A percentile compares a stretch with the other conserved stretches of the same genome.
phyloP scores from a whole-genome alignment of 2,113 vertebrate genomes.

The Rhinoptilus africanus region DNA sequence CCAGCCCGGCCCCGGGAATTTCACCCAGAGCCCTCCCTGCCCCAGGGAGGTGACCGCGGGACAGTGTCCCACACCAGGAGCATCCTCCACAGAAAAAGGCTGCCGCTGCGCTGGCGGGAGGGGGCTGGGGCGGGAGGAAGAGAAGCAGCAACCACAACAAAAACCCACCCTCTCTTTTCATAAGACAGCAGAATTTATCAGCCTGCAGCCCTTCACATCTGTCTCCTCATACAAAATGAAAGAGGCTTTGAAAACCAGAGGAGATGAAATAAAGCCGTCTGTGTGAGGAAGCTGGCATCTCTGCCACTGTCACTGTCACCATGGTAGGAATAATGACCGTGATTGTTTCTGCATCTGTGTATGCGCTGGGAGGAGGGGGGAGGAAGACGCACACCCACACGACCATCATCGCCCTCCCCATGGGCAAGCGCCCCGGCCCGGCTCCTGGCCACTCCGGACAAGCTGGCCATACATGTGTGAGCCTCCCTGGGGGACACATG shows the following conservation, averaged over 20 bases:
- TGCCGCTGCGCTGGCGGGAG: neutral
- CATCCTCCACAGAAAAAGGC: neutral
- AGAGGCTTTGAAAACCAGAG: conserved; percentile 72
- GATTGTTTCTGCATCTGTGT: conserved; percentile 48
- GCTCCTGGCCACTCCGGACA: neutral
- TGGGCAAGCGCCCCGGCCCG: fast-evolving
- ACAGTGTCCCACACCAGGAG: fast-evolving
- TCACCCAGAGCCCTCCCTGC: neutral
- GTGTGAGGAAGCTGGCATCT: conserved; percentile 61
- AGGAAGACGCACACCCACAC: fast-evolving
- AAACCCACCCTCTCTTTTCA: conserved; percentile 68
- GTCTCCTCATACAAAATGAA: conserved; percentile 73
- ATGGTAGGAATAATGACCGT: conserved; percentile 52
- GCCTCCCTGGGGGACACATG: fast-evolving
- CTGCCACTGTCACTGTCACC: conserved; percentile 62
- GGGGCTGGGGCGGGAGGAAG: conserved; percentile 29
- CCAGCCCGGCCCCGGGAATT: neutral
- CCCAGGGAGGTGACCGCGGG: neutral
- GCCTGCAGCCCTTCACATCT: conserved; percentile 74
- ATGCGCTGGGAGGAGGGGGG: neutral
- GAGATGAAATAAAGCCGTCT: conserved; percentile 66
- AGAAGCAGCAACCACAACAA: conserved; percentile 50
- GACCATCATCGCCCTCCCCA: neutral
- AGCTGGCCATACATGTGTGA: fast-evolving
- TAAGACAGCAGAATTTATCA: conserved; percentile 68